phyloP scores from a whole-genome alignment of 2,888 invertebrate genomes.

The Silvanus unidentatus region DNA sequence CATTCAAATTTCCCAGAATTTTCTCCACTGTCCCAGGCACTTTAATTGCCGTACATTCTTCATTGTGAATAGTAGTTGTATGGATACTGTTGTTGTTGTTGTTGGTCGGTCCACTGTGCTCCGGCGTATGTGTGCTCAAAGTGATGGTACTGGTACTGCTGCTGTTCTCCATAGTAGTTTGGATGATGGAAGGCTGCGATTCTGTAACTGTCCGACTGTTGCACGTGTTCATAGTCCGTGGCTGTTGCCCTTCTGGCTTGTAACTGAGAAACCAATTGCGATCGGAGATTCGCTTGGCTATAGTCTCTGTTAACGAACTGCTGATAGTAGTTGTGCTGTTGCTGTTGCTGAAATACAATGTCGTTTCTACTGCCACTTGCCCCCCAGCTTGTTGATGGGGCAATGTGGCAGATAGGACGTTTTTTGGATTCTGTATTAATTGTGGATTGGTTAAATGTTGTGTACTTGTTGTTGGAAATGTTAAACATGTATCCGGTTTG shows the following conservation, averaged over 20 bases:
- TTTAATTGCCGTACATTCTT: slow-evolving; percentile 6
- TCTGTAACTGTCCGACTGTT: neutral
- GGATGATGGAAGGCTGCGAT: neutral
- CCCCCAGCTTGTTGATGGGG: slow-evolving; percentile 28
- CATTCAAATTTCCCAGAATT: too few relatives aligned
- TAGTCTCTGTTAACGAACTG: neutral
- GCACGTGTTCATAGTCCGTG: neutral
- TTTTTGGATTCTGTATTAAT: too few relatives aligned
- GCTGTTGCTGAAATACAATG: slow-evolving; percentile 14
- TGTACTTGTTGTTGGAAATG: slow-evolving; percentile 6
- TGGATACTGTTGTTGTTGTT: slow-evolving; percentile 5
- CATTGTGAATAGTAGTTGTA: slow-evolving; percentile 3
- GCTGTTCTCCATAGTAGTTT: neutral
- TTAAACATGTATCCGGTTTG: slow-evolving; percentile 8
- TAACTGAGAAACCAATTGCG: neutral
- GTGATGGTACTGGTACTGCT: neutral
- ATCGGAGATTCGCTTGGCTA: neutral
- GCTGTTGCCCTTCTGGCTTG: neutral
- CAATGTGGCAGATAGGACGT: slow-evolving; percentile 37
- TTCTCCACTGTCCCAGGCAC: too few relatives aligned
- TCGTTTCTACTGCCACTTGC: slow-evolving; percentile 31
- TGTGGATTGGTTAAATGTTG: slow-evolving; percentile 17
- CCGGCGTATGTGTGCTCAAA: slow-evolving; percentile 4
- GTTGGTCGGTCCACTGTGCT: slow-evolving; percentile 1
- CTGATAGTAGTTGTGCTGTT: slow-evolving; percentile 11